Evolutionary conservation across 2,797 vertebrate genomes (phyloP).

Genomic region (Cyclopterus lumpus): DNA sequence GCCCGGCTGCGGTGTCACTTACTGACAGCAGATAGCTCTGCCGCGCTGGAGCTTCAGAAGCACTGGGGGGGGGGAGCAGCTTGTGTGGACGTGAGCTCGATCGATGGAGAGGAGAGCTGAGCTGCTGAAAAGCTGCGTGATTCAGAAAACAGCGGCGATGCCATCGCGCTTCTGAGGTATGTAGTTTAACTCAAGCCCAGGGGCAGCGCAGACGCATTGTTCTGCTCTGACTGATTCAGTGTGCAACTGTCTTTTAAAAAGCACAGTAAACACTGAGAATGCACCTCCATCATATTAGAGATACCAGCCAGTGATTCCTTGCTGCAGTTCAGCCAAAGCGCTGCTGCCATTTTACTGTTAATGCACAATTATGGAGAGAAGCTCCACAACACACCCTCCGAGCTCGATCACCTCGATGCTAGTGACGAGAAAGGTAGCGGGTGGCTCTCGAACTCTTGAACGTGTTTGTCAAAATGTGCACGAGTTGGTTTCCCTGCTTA

Average conservation of each 20-base stretch:
- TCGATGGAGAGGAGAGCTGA: not conserved
- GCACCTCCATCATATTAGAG: not conserved
- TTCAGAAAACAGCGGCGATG: not conserved
- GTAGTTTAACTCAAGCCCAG: not conserved
- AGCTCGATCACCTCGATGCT: not conserved
- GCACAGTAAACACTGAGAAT: not conserved
- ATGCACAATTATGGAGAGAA: not conserved
- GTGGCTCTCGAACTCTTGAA: not conserved
- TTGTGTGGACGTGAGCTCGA: not conserved
- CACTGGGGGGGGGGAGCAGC: not conserved
- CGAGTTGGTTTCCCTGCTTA: conserved; percentile 77
- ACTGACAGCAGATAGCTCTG: not conserved
- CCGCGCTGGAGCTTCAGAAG: not conserved
- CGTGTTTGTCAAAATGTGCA: not conserved
- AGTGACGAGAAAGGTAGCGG: not conserved
- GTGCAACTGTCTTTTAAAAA: not conserved
- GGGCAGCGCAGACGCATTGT: not conserved
- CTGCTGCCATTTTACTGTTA: not conserved
- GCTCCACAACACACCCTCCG: not conserved
- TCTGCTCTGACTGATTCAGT: not conserved
- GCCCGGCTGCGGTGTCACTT: not conserved
- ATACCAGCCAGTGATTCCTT: not conserved
- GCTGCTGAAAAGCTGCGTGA: not conserved
- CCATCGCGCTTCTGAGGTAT: not conserved
- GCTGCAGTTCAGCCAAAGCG: not conserved